phyloP scores from a whole-genome alignment of 2,797 vertebrate species.

The Ibycter americanus region DNA sequence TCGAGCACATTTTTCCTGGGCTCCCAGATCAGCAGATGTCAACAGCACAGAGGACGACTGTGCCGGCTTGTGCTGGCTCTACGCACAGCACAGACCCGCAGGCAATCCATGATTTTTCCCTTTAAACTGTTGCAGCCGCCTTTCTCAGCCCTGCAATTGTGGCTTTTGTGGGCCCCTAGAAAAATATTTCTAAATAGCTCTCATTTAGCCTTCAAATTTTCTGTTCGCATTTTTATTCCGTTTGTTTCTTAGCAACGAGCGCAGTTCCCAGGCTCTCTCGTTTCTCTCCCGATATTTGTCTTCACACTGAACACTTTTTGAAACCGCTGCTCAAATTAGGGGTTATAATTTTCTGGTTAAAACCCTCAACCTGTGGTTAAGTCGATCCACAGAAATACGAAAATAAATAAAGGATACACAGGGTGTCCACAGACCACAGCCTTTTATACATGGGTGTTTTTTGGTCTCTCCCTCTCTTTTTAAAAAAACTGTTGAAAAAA shows the following conservation, averaged over 20 bases:
- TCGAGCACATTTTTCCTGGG: neutral
- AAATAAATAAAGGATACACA: neutral
- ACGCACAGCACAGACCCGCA: neutral
- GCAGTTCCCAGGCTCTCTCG: neutral
- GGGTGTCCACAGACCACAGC: neutral
- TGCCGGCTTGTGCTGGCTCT: neutral
- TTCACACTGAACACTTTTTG: neutral
- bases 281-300: neutral
- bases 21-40: neutral
- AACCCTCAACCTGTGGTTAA: neutral
- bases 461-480: neutral
- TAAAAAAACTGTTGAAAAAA: neutral
- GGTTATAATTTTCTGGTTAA: neutral
- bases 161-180: slow-evolving; percentile 18
- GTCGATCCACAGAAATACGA: neutral
- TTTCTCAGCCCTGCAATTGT: neutral
- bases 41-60: neutral
- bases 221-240: neutral
- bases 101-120: neutral
- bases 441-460: neutral
- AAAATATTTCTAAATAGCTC: neutral
- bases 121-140: neutral
- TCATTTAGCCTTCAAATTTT: neutral
- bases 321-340: neutral
- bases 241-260: slow-evolving; percentile 43